phyloP scores from a whole-genome alignment of 30 jellyfish, hydroid and myxozoan genomes.

The Rhopilema esculentum region DNA sequence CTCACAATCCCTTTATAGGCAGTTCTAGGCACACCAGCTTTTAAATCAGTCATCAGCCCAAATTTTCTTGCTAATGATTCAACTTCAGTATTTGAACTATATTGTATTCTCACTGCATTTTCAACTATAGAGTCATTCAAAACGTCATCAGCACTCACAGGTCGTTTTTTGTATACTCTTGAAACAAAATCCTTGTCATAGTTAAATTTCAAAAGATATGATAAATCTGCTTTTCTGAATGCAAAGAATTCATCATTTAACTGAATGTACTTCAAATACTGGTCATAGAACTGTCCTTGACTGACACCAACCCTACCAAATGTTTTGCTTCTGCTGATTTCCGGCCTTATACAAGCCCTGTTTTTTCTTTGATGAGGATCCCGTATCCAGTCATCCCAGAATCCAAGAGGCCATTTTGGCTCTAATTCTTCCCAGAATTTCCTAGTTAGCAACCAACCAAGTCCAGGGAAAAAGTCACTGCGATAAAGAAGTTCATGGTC shows the following conservation, averaged over 20 bases:
- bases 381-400: slow-evolving; percentile 99
- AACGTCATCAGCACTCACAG: slow-evolving; percentile 48
- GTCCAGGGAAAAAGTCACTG: slow-evolving; percentile 98
- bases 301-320: slow-evolving; percentile 99
- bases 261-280: slow-evolving; percentile 78
- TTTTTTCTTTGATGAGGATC: slow-evolving; percentile 86
- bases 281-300: slow-evolving; percentile 96
- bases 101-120: slow-evolving; percentile 76
- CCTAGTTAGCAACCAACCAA: slow-evolving; percentile 97
- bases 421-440: slow-evolving; percentile 86
- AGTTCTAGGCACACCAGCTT: slow-evolving; percentile 98
- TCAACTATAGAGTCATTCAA: slow-evolving; percentile 34
- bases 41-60: slow-evolving; percentile 91
- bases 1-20: slow-evolving; percentile 95
- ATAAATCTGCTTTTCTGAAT: slow-evolving; percentile 74
- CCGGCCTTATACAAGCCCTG: slow-evolving; percentile 97
- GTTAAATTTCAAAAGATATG: slow-evolving; percentile 74
- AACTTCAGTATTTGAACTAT: slow-evolving; percentile 64
- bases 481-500: slow-evolving; percentile 79
- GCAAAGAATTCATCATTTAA: slow-evolving; percentile 76
- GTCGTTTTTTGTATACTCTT: slow-evolving; percentile 70
- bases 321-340: slow-evolving; percentile 93
- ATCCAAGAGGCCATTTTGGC: slow-evolving; percentile 98
- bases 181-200: slow-evolving; percentile 75
- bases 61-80: slow-evolving; percentile 72